Conservation (phyloP, 23 tunicate genomes). For the Styela plicata region DNA sequence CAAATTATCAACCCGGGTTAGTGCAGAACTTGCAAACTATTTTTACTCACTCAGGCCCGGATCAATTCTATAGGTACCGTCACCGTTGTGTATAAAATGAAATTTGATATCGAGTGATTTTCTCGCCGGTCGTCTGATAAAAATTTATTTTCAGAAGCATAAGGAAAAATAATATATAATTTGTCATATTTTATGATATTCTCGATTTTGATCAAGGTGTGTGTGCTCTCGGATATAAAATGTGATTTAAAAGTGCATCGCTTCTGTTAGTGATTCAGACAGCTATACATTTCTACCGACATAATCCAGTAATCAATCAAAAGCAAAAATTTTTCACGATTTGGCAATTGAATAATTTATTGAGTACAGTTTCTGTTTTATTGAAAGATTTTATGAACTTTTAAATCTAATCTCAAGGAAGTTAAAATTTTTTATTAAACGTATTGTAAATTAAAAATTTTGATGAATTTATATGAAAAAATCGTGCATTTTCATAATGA, state of each 20-base stretch:
- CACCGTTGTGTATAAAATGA: neutral
- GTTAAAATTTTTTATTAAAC: too few species aligned
- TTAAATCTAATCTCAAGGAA: too few species aligned
- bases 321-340: too few species aligned
- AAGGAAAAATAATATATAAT: too few species aligned
- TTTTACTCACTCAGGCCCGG: neutral
- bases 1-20: neutral
- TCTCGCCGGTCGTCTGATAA: neutral
- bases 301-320: neutral
- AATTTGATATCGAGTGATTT: neutral
- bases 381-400: too few species aligned
- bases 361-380: too few species aligned
- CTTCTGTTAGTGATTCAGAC: neutral
- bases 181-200: too few species aligned
- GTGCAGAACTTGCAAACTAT: neutral
- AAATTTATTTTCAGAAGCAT: neutral
- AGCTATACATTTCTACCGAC: neutral
- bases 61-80: neutral
- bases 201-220: too few species aligned
- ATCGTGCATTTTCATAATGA: too few species aligned
- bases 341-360: too few species aligned
- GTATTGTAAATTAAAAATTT: too few species aligned
- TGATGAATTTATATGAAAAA: too few species aligned
- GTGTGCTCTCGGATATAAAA: neutral
- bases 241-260: neutral